Evolutionary conservation across 2,113 vertebrate species (phyloP).

Genomic region (Chionomys nivalis): DNA sequence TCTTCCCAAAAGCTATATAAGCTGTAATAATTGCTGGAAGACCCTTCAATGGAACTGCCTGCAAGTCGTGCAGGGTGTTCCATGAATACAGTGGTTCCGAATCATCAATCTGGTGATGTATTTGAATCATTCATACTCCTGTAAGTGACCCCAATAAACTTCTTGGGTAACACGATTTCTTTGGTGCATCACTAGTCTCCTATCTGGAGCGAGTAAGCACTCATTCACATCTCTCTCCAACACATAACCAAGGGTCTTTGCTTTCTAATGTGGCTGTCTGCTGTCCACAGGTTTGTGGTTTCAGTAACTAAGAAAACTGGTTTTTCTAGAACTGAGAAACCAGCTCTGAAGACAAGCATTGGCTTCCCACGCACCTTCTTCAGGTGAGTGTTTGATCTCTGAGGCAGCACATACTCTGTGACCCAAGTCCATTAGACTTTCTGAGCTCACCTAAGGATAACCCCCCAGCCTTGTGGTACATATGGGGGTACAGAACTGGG

Average conservation of each 20-base stretch:
- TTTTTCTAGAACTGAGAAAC: background rate
- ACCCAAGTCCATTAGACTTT: background rate
- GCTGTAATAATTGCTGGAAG: background rate
- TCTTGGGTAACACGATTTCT: too few species aligned
- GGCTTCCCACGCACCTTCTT: background rate
- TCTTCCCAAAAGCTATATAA: background rate
- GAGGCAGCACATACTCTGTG: background rate
- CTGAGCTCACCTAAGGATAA: background rate
- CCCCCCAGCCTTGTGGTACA: background rate
- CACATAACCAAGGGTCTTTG: background rate
- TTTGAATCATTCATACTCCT: background rate
- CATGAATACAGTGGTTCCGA: too few species aligned
- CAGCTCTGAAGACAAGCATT: background rate
- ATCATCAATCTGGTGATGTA: background rate
- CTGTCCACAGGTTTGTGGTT: background rate
- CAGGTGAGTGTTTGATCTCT: background rate
- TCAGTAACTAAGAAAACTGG: background rate
- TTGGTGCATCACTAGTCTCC: too few species aligned
- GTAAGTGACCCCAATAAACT: background rate
- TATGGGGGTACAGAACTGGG: background rate
- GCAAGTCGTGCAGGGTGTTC: background rate
- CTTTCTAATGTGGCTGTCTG: rapidly evolving
- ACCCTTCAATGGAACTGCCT: background rate
- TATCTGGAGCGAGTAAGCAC: too few species aligned
- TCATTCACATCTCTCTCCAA: background rate